Evolutionary conservation across 2,797 vertebrate species (phyloP).

Genomic region (Poeciliopsis infans): DNA sequence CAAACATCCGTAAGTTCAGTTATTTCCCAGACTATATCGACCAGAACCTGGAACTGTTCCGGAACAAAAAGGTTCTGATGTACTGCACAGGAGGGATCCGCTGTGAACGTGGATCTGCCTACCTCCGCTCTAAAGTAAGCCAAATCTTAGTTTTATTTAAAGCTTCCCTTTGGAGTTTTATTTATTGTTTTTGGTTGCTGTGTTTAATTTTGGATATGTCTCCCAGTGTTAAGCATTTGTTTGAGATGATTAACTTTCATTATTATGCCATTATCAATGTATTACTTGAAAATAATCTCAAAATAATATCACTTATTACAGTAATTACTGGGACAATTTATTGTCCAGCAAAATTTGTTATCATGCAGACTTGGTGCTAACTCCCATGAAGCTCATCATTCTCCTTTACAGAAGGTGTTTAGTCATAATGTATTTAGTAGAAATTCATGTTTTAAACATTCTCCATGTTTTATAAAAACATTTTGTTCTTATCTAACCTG

Average conservation of each 20-base stretch:
- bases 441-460: not conserved
- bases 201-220: no score
- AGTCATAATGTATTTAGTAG: not conserved
- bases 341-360: no score
- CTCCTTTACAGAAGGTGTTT: not conserved
- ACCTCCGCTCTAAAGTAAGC: conserved; percentile 91
- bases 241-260: no score
- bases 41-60: conserved; percentile 92
- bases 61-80: conserved; percentile 93
- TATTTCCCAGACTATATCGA: conserved; percentile 96
- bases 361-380: not conserved
- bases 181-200: not conserved
- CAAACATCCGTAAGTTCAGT: conserved; percentile 98
- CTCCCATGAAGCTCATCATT: not conserved
- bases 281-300: no score
- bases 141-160: not conserved
- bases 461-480: not conserved
- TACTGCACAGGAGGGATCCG: conserved; percentile 98
- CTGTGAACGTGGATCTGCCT: conserved; percentile 95
- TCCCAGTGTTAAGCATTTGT: no score
- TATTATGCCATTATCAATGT: no score
- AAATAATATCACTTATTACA: no score
- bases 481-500: not conserved
- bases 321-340: no score
- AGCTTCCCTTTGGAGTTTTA: not conserved